Percentiles rank a stretch among this genome's conserved stretches.
These are phyloP conservation scores for Apeltes quadracus DNA, from an alignment of 2,113 vertebrate genomes.

Conservation along the genomic window DNA sequence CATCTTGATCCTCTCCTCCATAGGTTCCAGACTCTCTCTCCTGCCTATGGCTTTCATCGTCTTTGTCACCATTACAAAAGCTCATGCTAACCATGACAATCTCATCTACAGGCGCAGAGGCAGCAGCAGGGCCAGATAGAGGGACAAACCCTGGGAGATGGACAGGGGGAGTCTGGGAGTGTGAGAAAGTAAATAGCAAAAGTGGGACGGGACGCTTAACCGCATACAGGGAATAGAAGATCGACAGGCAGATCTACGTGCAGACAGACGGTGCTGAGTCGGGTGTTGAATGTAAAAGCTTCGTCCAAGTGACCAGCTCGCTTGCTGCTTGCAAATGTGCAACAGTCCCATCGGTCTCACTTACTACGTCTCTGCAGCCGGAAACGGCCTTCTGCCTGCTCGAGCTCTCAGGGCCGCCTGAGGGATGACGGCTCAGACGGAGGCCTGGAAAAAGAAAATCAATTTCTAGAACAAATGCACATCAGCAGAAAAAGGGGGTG, in stretches of 20 bases:
- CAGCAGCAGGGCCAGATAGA: constrained; percentile 44
- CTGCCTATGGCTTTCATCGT: constrained; percentile 49
- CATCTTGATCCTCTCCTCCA: constrained; percentile 35
- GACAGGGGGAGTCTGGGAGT: constrained; percentile 48
- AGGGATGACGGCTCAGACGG: constrained; percentile 39
- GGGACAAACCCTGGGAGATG: constrained; percentile 61
- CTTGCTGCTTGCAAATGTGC: constrained; percentile 58
- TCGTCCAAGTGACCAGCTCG: constrained; percentile 23
- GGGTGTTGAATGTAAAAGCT: constrained; percentile 31
- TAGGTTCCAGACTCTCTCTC: constrained; percentile 36
- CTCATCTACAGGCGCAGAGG: constrained; percentile 62
- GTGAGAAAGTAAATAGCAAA: constrained; percentile 75
- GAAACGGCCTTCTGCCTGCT: constrained; percentile 40
- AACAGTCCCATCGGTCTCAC: constrained; percentile 47
- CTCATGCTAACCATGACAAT: constrained; percentile 73
- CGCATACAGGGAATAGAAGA: constrained; percentile 28
- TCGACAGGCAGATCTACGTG: constrained; percentile 42
- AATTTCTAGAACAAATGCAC: constrained; percentile 64
- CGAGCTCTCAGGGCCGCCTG: constrained; percentile 35
- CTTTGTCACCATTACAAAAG: constrained; percentile 65
- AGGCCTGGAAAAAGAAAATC: constrained; percentile 41
- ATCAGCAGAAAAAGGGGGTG: constrained; percentile 74
- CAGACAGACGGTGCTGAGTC: constrained; percentile 33
- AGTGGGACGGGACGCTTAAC: constrained; percentile 42
- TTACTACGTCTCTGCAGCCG: constrained; percentile 46